Conservation (phyloP, 2,888 invertebrate genomes). For the Petrolisthes cinctipes region DNA sequence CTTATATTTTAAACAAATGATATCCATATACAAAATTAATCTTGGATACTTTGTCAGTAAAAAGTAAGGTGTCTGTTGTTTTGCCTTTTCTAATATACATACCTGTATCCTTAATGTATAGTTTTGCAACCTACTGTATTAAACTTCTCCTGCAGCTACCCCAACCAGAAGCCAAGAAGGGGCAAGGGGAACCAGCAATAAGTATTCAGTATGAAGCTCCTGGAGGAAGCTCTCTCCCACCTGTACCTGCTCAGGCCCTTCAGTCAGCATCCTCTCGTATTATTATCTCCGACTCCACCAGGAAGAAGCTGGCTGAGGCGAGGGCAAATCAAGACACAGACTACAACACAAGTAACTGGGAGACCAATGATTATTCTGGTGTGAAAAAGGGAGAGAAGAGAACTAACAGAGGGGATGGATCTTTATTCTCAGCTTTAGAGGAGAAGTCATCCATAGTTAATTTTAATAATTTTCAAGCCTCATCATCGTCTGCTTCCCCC, state of each 20-base stretch:
- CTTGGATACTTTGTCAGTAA: too few species aligned
- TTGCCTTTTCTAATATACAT: neutral
- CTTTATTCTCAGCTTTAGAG: slow-evolving; percentile 37
- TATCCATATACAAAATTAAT: too few species aligned
- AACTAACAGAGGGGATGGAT: neutral
- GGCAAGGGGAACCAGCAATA: slow-evolving; percentile 19
- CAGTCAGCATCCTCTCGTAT: slow-evolving; percentile 9
- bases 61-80: too few species aligned
- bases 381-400: neutral
- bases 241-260: slow-evolving; percentile 34
- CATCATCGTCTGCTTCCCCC: neutral
- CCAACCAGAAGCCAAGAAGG: slow-evolving; percentile 22
- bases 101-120: neutral
- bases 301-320: neutral
- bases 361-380: neutral
- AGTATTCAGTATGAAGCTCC: slow-evolving; percentile 22
- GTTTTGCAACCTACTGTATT: neutral
- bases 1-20: too few species aligned
- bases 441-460: slow-evolving; percentile 21
- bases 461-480: slow-evolving; percentile 6
- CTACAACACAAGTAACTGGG: slow-evolving; percentile 17
- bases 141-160: slow-evolving; percentile 27
- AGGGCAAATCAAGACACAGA: neutral
- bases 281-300: neutral
- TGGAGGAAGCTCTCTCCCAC: neutral